These are phyloP conservation scores for Chondrilla cf. caribensis DNA, from an alignment of 37 sponge, comb jelly and placozoan genomes.

Conservation along the genomic window DNA sequence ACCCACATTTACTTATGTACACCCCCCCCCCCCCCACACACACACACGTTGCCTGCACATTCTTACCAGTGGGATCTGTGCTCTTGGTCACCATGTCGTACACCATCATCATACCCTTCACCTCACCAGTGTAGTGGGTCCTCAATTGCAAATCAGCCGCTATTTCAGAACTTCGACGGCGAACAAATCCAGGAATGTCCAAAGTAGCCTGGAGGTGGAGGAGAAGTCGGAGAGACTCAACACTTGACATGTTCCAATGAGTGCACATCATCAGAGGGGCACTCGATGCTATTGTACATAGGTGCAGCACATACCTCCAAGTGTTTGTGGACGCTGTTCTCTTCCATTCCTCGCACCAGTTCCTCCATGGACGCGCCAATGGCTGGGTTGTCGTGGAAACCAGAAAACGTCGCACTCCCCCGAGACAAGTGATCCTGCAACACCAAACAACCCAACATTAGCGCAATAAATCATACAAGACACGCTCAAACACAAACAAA, in stretches of 20 bases:
- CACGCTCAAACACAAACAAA: no score
- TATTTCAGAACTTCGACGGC: background rate
- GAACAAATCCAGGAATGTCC: slow-evolving; percentile 2
- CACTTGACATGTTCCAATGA: background rate
- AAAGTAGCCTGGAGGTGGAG: background rate
- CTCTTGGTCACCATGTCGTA: background rate
- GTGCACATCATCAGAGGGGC: background rate
- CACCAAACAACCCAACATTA: background rate
- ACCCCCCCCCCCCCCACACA: no score
- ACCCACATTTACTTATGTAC: no score
- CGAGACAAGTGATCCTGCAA: slow-evolving; percentile 3
- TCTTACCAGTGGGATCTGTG: background rate
- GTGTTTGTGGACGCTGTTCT: background rate
- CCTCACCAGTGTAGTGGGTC: background rate
- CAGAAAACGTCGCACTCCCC: background rate
- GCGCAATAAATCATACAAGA: no score
- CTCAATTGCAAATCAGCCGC: background rate
- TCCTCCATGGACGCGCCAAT: slow-evolving; percentile 1
- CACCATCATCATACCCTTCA: slow-evolving; percentile 5
- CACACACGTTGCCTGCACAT: no score
- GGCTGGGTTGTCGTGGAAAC: slow-evolving; percentile 22
- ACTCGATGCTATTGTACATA: background rate
- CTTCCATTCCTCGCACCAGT: background rate
- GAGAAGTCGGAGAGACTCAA: background rate
- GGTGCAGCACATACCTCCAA: background rate